Conservation (phyloP, 1,140 invertebrate genomes). For the Tetramorium alpestre region DNA sequence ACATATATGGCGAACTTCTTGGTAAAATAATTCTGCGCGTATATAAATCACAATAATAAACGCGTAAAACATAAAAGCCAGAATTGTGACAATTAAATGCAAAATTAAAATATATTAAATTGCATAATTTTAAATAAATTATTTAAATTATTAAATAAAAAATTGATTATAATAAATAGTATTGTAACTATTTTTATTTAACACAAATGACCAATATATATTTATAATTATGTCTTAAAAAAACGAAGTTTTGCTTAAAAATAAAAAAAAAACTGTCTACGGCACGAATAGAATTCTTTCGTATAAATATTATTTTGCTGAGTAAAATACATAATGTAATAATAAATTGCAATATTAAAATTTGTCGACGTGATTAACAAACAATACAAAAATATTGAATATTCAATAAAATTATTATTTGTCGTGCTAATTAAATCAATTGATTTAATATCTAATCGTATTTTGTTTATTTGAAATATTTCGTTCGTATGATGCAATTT, state of each 20-base stretch:
- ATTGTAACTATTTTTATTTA: background rate
- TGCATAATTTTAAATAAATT: background rate
- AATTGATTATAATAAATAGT: background rate
- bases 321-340: background rate
- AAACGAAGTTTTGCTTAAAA: background rate
- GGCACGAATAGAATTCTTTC: background rate
- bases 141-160: background rate
- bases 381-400: background rate
- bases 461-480: background rate
- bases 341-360: background rate
- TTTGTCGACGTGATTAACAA: background rate
- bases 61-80: background rate
- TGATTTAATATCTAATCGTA: background rate
- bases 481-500: background rate
- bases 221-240: background rate
- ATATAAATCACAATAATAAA: constrained; percentile 23
- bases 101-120: background rate
- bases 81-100: background rate
- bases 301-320: background rate
- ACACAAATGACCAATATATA: background rate
- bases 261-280: background rate
- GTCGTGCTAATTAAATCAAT: background rate
- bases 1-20: background rate
- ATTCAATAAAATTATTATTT: background rate
- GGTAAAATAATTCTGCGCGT: background rate